Percentiles rank a stretch among this genome's conserved stretches.
phyloP scores from a whole-genome alignment of 2,888 invertebrate species.

The Dione juno region DNA sequence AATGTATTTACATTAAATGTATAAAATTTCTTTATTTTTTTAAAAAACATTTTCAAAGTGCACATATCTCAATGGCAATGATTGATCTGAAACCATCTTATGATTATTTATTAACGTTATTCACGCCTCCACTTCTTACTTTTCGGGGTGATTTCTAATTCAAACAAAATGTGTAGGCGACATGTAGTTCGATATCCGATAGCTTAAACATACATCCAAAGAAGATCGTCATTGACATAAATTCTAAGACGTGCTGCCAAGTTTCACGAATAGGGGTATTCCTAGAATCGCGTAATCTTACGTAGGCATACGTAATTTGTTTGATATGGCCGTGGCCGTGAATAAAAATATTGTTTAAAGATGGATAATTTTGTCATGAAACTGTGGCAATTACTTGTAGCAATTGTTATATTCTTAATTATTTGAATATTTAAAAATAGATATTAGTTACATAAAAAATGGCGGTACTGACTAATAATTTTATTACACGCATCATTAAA shows the following conservation, averaged over 20 bases:
- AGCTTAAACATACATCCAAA: conserved; percentile 27
- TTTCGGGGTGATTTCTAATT: background rate
- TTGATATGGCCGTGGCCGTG: conserved; percentile 32
- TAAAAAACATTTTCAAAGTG: background rate
- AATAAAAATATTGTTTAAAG: conserved; percentile 19
- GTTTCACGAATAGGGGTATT: conserved; percentile 49
- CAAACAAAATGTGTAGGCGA: background rate
- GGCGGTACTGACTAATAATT: no score
- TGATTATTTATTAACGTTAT: background rate
- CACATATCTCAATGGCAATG: background rate
- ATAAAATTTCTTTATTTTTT: no score
- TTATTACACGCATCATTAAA: no score
- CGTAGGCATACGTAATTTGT: conserved; percentile 42
- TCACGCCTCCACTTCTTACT: background rate
- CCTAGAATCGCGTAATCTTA: conserved; percentile 54
- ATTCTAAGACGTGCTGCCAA: conserved; percentile 55
- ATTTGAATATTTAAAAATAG: no score
- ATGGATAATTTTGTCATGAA: conserved; percentile 7
- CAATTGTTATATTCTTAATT: no score
- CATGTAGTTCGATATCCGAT: conserved; percentile 34
- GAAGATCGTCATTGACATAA: conserved; percentile 53
- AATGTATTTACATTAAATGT: no score
- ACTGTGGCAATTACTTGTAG: no score
- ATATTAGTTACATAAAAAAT: no score
- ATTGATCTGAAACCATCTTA: background rate